Conservation (phyloP, 2,113 vertebrate genomes). For the Fulica atra region DNA sequence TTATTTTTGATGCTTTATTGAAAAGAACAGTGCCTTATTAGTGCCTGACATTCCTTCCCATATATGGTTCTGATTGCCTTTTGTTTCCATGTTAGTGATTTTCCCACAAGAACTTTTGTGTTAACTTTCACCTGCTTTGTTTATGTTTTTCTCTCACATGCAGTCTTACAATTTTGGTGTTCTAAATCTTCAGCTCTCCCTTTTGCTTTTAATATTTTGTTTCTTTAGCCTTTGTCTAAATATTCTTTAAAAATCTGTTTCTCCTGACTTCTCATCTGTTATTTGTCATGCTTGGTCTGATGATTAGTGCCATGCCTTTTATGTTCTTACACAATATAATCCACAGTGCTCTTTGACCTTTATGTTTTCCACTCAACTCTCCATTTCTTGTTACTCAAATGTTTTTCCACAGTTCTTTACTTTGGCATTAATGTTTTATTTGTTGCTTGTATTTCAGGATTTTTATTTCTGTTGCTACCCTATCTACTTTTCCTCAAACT, state of each 20-base stretch:
- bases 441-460: background rate
- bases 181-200: background rate
- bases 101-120: background rate
- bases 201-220: background rate
- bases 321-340: background rate
- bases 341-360: background rate
- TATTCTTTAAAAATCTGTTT: background rate
- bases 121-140: background rate
- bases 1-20: background rate
- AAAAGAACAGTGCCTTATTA: background rate
- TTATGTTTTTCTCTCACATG: background rate
- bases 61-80: accelerated
- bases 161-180: background rate
- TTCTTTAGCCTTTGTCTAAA: background rate
- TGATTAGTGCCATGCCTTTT: accelerated
- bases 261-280: background rate
- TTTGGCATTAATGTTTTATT: background rate
- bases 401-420: background rate
- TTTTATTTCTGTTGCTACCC: background rate
- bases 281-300: background rate
- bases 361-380: background rate
- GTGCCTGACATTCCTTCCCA: background rate
- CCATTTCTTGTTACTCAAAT: background rate
- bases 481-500: background rate
- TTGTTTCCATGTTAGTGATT: background rate